Percentiles rank a stretch among this genome's conserved stretches.
Evolutionary conservation across 2,797 vertebrate genomes (phyloP).

Genomic region (Malacoraja senta): DNA sequence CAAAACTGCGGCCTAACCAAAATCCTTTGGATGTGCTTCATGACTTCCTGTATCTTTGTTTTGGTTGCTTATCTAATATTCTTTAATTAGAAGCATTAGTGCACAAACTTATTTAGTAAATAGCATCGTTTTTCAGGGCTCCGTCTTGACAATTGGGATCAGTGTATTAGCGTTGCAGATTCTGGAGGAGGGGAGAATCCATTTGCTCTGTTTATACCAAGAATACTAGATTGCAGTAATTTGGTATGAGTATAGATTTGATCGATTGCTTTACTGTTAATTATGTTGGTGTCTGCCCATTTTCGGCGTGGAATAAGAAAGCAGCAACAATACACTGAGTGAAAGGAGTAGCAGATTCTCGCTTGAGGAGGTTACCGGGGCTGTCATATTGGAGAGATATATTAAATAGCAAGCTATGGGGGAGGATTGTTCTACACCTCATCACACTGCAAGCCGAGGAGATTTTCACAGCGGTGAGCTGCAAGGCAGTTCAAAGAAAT

Average conservation of each 20-base stretch:
- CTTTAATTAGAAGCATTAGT: background rate
- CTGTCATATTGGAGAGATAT: background rate
- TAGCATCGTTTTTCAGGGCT: background rate
- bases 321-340: background rate
- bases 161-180: background rate
- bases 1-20: no score
- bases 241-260: background rate
- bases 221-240: background rate
- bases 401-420: background rate
- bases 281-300: background rate
- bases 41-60: no score
- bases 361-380: background rate
- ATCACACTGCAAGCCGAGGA: background rate
- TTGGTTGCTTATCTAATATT: background rate
- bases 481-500: background rate
- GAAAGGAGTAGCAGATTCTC: background rate
- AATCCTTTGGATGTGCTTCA: no score
- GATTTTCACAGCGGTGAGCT: background rate
- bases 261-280: background rate
- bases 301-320: background rate
- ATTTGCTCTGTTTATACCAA: background rate
- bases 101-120: conserved; percentile 2
- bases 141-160: background rate
- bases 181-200: background rate
- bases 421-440: background rate